Conservation (phyloP, 2,888 invertebrate genomes). For the Dasypogon diadema region DNA sequence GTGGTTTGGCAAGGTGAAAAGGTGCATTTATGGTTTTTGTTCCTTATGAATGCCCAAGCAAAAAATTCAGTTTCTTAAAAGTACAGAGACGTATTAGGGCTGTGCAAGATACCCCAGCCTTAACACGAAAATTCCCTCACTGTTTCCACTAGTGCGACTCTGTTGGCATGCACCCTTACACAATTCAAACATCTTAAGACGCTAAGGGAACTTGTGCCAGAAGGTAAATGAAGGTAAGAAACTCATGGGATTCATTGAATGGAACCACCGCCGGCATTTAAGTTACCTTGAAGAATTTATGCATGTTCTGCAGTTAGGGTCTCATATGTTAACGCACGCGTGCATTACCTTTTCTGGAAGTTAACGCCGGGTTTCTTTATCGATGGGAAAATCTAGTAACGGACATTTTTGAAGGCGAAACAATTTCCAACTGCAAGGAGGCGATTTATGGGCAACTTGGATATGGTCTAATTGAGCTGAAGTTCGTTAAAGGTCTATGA, state of each 20-base stretch:
- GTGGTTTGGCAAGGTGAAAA: conserved; percentile 37
- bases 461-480: conserved; percentile 40
- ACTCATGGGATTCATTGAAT: conserved; percentile 25
- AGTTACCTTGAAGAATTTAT: not conserved
- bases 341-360: conserved; percentile 32
- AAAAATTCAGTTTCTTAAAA: conserved; percentile 26
- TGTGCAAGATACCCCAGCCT: not conserved
- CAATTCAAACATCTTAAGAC: conserved; percentile 52
- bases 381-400: conserved; percentile 46
- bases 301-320: not conserved
- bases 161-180: conserved; percentile 10
- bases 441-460: not conserved
- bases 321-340: conserved; percentile 16
- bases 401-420: conserved; percentile 24
- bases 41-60: not conserved
- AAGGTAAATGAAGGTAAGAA: not conserved
- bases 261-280: conserved; percentile 30
- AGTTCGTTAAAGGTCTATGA: conserved; percentile 29
- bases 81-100: conserved; percentile 1
- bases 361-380: conserved; percentile 31
- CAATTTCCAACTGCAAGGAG: not conserved
- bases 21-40: conserved; percentile 46
- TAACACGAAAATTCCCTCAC: not conserved
- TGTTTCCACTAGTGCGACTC: not conserved
- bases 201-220: conserved; percentile 47